phyloP scores from a whole-genome alignment of 2,113 vertebrate genomes.

The Gymnogyps californianus region DNA sequence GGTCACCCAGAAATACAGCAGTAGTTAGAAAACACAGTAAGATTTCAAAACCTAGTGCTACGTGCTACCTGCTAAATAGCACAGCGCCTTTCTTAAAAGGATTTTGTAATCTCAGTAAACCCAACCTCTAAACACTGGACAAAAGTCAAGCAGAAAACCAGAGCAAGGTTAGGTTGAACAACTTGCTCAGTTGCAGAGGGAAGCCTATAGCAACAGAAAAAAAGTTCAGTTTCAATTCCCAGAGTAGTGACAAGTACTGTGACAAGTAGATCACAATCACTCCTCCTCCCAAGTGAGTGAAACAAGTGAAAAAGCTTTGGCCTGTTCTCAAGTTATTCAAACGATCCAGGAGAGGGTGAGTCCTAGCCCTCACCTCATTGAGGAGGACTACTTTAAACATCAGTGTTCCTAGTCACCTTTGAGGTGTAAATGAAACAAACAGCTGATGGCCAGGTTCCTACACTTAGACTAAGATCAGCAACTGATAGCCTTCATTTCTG shows the following conservation, averaged over 20 bases:
- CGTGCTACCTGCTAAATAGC: background rate
- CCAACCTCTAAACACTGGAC: background rate
- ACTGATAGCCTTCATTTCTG: background rate
- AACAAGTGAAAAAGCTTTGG: background rate
- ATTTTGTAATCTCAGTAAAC: background rate
- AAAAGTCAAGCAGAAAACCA: background rate
- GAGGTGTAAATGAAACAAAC: background rate
- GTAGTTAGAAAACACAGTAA: background rate
- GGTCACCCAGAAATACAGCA: background rate
- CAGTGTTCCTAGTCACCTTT: background rate
- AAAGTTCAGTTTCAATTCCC: background rate
- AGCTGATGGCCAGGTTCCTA: background rate
- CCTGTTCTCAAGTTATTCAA: background rate
- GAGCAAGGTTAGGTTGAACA: background rate
- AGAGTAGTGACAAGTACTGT: background rate
- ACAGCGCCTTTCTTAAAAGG: background rate
- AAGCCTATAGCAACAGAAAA: background rate
- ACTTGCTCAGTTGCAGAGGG: background rate
- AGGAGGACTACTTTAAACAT: background rate
- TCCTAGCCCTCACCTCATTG: background rate
- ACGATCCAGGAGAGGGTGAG: background rate
- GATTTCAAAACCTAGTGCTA: conserved; percentile 16
- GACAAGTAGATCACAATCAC: background rate
- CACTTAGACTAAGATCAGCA: background rate
- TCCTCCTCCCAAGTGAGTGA: background rate